Conservation (phyloP, 2,888 invertebrate genomes). For the Linyphia triangularis region DNA sequence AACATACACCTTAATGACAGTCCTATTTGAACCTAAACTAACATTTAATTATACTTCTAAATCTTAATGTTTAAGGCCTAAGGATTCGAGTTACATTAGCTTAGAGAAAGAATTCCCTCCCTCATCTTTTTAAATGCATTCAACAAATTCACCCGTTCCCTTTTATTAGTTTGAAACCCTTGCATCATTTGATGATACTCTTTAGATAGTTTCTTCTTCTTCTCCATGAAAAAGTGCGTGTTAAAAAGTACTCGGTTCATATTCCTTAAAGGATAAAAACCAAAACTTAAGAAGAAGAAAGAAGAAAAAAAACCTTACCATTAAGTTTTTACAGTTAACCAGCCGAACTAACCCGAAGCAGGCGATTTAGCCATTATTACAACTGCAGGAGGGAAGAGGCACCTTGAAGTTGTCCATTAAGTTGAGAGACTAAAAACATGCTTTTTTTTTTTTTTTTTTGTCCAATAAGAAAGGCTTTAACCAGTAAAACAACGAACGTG, state of each 20-base stretch:
- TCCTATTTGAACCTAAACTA: too few relatives aligned
- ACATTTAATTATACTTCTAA: too few relatives aligned
- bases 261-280: neutral
- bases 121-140: neutral
- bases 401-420: neutral
- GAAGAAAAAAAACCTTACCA: neutral
- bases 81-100: too few relatives aligned
- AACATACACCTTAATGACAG: too few relatives aligned
- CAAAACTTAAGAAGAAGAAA: neutral
- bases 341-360: neutral
- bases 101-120: too few relatives aligned
- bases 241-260: neutral
- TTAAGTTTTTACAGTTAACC: conserved; percentile 1
- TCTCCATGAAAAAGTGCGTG: neutral
- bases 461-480: too few relatives aligned
- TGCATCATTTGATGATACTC: neutral
- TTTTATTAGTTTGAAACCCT: neutral
- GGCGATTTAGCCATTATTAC: conserved; percentile 22
- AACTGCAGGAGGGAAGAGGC: neutral
- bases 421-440: neutral
- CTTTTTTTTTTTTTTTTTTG: too few relatives aligned
- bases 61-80: too few relatives aligned
- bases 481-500: too few relatives aligned
- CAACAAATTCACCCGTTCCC: neutral
- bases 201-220: neutral